These are phyloP conservation scores for Pecten maximus DNA, from an alignment of 2,888 invertebrate species.

Conservation along the genomic window DNA sequence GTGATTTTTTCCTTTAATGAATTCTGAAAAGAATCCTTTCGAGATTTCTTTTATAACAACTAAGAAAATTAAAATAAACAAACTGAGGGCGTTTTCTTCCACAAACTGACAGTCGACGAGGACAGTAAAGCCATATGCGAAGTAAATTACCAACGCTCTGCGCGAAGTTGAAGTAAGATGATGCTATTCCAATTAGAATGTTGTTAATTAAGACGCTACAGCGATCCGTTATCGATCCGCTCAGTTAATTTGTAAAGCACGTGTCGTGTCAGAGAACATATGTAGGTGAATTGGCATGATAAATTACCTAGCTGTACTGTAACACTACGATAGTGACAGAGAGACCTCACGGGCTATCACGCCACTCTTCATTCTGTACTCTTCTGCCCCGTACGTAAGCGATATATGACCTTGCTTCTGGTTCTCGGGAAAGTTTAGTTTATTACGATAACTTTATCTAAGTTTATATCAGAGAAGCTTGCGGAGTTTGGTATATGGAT, in stretches of 20 bases:
- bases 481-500: not conserved
- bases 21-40: too few relatives aligned
- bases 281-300: conserved; percentile 14
- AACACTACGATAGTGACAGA: not conserved
- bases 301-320: not conserved
- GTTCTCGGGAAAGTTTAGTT: not conserved
- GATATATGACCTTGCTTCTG: not conserved
- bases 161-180: not conserved
- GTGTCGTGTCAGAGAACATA: conserved; percentile 24
- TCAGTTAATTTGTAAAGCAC: not conserved
- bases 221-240: conserved; percentile 8
- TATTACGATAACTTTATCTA: not conserved
- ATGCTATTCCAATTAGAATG: not conserved
- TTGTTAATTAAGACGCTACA: conserved; percentile 6
- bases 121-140: not conserved
- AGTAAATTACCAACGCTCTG: not conserved
- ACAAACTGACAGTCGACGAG: not conserved
- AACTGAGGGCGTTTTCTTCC: not conserved
- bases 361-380: conserved; percentile 1
- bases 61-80: too few relatives aligned
- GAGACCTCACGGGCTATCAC: not conserved
- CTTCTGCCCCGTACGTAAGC: not conserved
- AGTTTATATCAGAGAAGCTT: not conserved
- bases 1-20: too few relatives aligned
- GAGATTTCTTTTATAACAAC: too few relatives aligned